A percentile compares a stretch with the other conserved stretches of the same genome.
phyloP scores from a whole-genome alignment of 2,113 vertebrate species.

The Hydrochoerus hydrochaeris region DNA sequence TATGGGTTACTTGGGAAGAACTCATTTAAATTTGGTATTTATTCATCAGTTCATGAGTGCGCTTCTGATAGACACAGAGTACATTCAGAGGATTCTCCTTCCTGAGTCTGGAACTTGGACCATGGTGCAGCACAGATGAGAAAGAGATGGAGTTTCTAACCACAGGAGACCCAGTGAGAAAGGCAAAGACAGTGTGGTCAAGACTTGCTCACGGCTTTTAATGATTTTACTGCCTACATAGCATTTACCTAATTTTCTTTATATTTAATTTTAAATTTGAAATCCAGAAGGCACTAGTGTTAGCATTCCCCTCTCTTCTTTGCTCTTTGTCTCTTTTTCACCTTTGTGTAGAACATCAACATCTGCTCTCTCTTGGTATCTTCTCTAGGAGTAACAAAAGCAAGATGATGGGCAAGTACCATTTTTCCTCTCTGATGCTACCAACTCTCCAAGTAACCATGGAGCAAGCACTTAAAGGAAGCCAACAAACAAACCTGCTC shows the following conservation, averaged over 20 bases:
- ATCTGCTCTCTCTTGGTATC: accelerated
- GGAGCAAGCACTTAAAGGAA: neutral
- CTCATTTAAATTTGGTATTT: neutral
- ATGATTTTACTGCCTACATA: neutral
- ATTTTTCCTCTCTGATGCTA: neutral
- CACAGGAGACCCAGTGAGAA: accelerated
- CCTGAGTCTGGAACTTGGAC: neutral
- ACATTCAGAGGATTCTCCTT: neutral
- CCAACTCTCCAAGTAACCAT: neutral
- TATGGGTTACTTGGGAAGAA: neutral
- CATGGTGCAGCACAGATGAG: accelerated
- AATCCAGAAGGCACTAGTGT: neutral
- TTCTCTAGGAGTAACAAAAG: neutral
- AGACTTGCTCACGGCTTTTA: neutral
- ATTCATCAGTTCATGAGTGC: neutral
- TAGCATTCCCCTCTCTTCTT: neutral
- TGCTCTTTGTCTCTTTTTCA: neutral
- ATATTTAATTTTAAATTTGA: neutral
- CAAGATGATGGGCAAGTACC: neutral
- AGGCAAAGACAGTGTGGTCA: neutral
- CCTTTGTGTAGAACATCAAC: neutral
- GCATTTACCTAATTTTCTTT: neutral
- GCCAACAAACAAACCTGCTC: neutral
- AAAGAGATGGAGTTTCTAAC: neutral
- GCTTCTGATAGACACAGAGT: neutral